Evolutionary conservation across 2,113 vertebrate genomes (phyloP).

Genomic region (Holacanthus passer): DNA sequence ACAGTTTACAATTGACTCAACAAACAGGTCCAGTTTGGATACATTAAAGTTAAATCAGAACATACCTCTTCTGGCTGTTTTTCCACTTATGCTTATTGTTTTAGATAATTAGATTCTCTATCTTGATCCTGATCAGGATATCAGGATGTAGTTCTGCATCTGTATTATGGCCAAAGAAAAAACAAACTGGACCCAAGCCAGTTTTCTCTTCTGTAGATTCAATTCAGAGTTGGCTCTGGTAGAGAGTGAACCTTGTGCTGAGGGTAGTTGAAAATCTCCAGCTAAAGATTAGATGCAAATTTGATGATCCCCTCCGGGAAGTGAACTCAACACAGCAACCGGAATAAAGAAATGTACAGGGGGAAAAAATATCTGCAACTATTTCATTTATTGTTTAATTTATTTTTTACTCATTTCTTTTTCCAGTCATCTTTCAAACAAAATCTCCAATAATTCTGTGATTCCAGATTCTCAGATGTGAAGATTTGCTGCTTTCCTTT

Average conservation of each 20-base stretch:
- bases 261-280: neutral
- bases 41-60: slow-evolving; percentile 1
- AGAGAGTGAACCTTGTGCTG: slow-evolving; percentile 5
- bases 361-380: too few relatives aligned
- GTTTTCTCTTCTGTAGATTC: slow-evolving; percentile 8
- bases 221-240: slow-evolving; percentile 14
- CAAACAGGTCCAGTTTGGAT: slow-evolving; percentile 3
- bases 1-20: neutral
- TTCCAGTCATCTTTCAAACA: neutral
- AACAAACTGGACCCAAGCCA: slow-evolving; percentile 27
- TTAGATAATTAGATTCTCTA: neutral
- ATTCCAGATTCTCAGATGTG: neutral
- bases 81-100: too few relatives aligned
- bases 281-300: slow-evolving; percentile 10
- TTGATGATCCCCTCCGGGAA: slow-evolving; percentile 5
- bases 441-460: neutral
- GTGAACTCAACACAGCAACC: neutral
- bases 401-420: too few relatives aligned
- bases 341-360: slow-evolving; percentile 7
- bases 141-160: slow-evolving; percentile 1
- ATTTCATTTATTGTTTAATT: too few relatives aligned
- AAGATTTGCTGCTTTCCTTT: neutral
- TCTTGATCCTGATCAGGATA: slow-evolving; percentile 15
- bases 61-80: neutral
- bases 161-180: slow-evolving; percentile 11